Conservation (phyloP, 2,888 invertebrate genomes). For the Slavum lentiscoides region DNA sequence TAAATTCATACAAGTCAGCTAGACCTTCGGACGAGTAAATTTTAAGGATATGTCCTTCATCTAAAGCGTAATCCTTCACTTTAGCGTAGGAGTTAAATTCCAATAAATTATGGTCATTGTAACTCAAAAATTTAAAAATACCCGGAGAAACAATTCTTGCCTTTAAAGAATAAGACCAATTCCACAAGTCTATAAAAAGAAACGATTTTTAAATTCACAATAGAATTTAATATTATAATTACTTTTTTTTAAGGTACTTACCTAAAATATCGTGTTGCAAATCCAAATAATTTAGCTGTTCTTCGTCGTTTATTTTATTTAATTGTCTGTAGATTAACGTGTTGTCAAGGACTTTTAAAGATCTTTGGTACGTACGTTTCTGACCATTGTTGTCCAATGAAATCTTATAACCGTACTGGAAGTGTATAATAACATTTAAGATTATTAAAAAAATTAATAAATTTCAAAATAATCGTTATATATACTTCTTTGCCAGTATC, state of each 20-base stretch:
- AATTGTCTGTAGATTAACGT: background rate
- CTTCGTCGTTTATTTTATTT: slow-evolving; percentile 20
- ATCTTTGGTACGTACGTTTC: background rate
- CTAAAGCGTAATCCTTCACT: background rate
- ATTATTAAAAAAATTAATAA: background rate
- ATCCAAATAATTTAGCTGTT: background rate
- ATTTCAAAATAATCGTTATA: background rate
- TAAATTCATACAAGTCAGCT: slow-evolving; percentile 15
- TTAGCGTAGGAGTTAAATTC: background rate
- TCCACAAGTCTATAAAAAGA: background rate
- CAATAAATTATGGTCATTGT: slow-evolving; percentile 8
- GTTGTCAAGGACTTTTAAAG: background rate
- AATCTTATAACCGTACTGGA: background rate
- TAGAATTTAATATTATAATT: background rate
- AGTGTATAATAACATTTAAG: background rate
- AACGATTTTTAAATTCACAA: background rate
- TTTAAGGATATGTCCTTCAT: background rate
- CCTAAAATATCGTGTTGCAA: slow-evolving; percentile 11
- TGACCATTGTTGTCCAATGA: background rate
- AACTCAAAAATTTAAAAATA: slow-evolving; percentile 8
- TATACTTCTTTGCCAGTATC: slow-evolving; percentile 30
- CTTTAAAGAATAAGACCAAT: slow-evolving; percentile 37
- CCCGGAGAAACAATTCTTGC: background rate
- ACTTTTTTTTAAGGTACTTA: slow-evolving; percentile 5
- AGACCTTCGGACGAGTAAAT: background rate